phyloP scores from a whole-genome alignment of 2,797 vertebrate species.

The Crocidura indochinensis region DNA sequence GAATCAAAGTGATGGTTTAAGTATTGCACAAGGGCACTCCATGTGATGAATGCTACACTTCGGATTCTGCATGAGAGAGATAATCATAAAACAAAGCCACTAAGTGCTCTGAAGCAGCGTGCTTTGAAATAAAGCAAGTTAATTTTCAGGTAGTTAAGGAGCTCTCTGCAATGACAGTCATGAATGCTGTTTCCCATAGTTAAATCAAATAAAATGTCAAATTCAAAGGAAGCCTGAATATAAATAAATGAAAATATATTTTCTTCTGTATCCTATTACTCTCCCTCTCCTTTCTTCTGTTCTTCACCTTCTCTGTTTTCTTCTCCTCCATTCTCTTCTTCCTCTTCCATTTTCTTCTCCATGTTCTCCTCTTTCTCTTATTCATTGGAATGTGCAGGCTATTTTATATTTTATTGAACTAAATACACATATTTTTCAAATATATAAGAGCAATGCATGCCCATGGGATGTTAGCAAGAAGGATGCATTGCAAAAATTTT shows the following conservation, averaged over 20 bases:
- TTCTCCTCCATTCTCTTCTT: not conserved
- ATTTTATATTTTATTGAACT: too few species aligned
- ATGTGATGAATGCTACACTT: slow-evolving; percentile 50
- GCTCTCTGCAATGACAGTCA: not conserved
- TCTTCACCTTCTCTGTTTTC: rapidly evolving
- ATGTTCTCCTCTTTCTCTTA: too few species aligned
- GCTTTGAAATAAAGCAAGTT: slow-evolving; percentile 63
- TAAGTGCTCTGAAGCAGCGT: slow-evolving; percentile 42
- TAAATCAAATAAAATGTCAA: slow-evolving; percentile 55
- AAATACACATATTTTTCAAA: not conserved
- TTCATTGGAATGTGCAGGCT: too few species aligned
- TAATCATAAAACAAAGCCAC: slow-evolving; percentile 76
- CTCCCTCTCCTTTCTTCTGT: not conserved
- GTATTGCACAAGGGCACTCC: slow-evolving; percentile 64
- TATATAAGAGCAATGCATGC: not conserved
- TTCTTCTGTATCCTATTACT: not conserved
- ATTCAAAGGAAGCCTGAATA: not conserved
- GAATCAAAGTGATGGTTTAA: slow-evolving; percentile 69
- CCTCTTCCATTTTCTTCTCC: not conserved
- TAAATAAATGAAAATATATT: not conserved
- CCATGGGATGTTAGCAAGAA: not conserved
- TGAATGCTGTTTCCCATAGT: slow-evolving; percentile 46
- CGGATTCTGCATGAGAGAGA: slow-evolving; percentile 64
- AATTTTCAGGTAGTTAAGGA: slow-evolving; percentile 55
- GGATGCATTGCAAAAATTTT: not conserved